A percentile compares a stretch with the other conserved stretches of the same genome.
phyloP scores from a whole-genome alignment of 2,888 invertebrate species.

The Cataglyphis albicans region DNA sequence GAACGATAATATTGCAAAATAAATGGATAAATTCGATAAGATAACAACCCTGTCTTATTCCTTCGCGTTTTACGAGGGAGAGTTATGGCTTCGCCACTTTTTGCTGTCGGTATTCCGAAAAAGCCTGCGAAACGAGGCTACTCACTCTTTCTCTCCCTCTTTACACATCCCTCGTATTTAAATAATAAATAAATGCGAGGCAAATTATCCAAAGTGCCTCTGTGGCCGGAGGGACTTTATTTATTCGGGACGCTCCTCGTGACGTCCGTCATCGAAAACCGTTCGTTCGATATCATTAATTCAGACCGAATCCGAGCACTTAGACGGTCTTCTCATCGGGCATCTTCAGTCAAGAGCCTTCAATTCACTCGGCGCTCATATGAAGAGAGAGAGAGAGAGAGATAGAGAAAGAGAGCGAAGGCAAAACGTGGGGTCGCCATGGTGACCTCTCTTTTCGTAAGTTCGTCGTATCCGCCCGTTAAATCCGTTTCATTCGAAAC shows the following conservation, averaged over 20 bases:
- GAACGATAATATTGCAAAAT: neutral
- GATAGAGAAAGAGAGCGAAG: neutral
- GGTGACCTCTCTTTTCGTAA: constrained; percentile 24
- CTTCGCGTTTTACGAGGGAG: neutral
- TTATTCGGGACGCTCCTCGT: constrained; percentile 31
- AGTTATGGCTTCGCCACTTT: constrained; percentile 4
- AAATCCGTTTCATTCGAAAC: constrained; percentile 25
- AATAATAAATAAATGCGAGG: constrained; percentile 42
- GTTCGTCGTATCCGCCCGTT: neutral
- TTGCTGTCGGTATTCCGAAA: neutral
- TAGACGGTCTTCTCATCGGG: constrained; percentile 43
- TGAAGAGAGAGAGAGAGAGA: neutral
- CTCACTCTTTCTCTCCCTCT: neutral
- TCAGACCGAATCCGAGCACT: constrained; percentile 40
- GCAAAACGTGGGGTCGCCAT: constrained; percentile 44
- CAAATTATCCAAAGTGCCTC: constrained; percentile 20
- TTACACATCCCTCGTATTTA: constrained; percentile 17
- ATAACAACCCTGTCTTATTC: neutral
- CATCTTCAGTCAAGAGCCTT: constrained; percentile 39
- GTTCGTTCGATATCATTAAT: constrained; percentile 52
- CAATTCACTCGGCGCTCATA: constrained; percentile 30
- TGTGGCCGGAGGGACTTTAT: neutral
- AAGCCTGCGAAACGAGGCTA: neutral
- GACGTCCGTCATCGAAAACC: constrained; percentile 40
- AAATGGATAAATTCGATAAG: neutral